Evolutionary conservation across 2,888 invertebrate species (phyloP).

Genomic region (Ophioninae sp.): DNA sequence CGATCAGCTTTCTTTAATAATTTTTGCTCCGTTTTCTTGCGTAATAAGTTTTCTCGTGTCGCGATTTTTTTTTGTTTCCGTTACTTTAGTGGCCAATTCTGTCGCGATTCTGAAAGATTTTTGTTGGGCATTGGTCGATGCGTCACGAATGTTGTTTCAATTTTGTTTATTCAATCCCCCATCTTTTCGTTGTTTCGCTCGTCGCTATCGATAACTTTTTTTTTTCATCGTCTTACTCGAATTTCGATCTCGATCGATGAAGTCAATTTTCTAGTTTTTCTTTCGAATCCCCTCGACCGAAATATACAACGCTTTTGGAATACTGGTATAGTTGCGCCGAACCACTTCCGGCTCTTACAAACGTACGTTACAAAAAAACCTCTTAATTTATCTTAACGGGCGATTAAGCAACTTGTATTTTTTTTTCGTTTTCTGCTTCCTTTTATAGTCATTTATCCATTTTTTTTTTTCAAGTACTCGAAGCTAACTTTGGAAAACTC

Average conservation of each 20-base stretch:
- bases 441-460: neutral
- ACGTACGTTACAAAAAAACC: slow-evolving; percentile 77
- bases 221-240: slow-evolving; percentile 39
- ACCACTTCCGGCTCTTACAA: slow-evolving; percentile 77
- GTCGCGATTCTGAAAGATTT: too few species aligned
- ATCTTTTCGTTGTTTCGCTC: neutral
- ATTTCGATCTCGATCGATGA: neutral
- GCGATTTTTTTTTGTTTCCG: neutral
- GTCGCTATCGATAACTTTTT: slow-evolving; percentile 2
- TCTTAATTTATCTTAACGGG: slow-evolving; percentile 77
- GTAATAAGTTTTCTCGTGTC: neutral
- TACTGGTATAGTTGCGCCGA: slow-evolving; percentile 75
- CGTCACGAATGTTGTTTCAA: neutral
- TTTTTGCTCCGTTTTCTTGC: neutral
- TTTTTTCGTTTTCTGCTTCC: neutral
- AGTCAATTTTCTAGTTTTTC: slow-evolving; percentile 5
- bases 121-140: too few species aligned
- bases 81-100: too few species aligned
- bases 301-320: slow-evolving; percentile 73
- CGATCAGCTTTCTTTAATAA: too few species aligned
- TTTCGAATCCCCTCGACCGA: slow-evolving; percentile 58
- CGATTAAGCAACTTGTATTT: slow-evolving; percentile 73
- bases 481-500: slow-evolving; percentile 78
- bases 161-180: neutral
- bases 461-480: slow-evolving; percentile 74